Evolutionary conservation across 2,888 invertebrate species (phyloP).

Genomic region (Tholera decimalis): DNA sequence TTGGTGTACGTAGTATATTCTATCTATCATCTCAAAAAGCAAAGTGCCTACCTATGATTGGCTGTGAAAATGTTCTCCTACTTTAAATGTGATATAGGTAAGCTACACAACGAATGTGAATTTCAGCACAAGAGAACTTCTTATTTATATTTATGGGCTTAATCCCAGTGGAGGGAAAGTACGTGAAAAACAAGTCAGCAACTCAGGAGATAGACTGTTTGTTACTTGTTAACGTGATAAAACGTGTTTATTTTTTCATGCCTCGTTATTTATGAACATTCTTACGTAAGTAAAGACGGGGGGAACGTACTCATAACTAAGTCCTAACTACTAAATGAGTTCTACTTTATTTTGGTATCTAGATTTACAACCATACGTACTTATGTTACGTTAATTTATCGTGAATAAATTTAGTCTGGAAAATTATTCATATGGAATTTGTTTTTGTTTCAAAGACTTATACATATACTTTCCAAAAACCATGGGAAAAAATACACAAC

Average conservation of each 20-base stretch:
- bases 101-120: not conserved
- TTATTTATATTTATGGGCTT: conserved; percentile 25
- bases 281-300: conserved; percentile 2
- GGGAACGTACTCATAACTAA: too few relatives aligned
- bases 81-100: not conserved
- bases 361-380: too few relatives aligned
- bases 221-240: conserved; percentile 47
- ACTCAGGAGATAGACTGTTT: conserved; percentile 26
- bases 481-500: too few relatives aligned
- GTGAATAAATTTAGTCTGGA: too few relatives aligned
- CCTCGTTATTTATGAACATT: conserved; percentile 20
- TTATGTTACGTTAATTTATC: too few relatives aligned
- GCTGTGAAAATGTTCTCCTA: not conserved
- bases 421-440: too few relatives aligned
- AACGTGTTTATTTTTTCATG: conserved; percentile 38
- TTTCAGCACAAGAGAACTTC: conserved; percentile 11
- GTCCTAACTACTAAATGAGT: too few relatives aligned
- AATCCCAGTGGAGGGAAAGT: conserved; percentile 41
- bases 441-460: too few relatives aligned
- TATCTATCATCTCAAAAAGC: not conserved
- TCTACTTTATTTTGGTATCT: not conserved
- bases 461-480: too few relatives aligned
- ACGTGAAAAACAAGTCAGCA: conserved; percentile 43
- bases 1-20: too few relatives aligned
- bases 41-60: not conserved